Percentiles rank a stretch among this genome's conserved stretches.
phyloP scores from a whole-genome alignment of 1,140 invertebrate species.

The Drosophila busckii region DNA sequence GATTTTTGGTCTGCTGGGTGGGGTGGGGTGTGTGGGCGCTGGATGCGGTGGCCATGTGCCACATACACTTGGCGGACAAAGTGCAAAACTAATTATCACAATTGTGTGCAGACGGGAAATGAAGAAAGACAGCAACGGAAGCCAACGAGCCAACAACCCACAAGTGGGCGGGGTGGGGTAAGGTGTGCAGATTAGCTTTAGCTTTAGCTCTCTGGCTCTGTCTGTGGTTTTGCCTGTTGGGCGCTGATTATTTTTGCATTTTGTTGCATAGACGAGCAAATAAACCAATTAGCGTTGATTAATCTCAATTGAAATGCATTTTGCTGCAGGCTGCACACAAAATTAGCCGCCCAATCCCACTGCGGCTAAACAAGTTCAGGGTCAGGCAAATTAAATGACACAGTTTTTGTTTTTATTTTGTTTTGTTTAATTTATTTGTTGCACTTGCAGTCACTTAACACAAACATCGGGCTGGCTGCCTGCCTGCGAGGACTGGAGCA shows the following conservation, averaged over 20 bases:
- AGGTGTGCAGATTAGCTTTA: constrained; percentile 17
- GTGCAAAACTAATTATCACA: constrained; percentile 76
- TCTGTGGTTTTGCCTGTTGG: constrained; percentile 20
- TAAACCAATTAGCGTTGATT: constrained; percentile 74
- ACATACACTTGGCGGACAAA: constrained; percentile 44
- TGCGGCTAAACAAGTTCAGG: constrained; percentile 27
- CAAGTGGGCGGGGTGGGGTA: too few species aligned
- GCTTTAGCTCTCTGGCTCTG: constrained; percentile 4
- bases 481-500: constrained; percentile 88
- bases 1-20: constrained; percentile 2
- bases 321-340: constrained; percentile 10
- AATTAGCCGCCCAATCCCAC: neutral
- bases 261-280: constrained; percentile 66
- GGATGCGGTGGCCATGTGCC: neutral
- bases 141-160: too few species aligned
- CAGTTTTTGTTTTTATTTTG: neutral
- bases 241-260: constrained; percentile 60
- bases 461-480: constrained; percentile 91
- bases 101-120: constrained; percentile 73
- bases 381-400: neutral
- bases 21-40: neutral
- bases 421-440: constrained; percentile 18
- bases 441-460: constrained; percentile 85
- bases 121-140: constrained; percentile 74
- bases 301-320: constrained; percentile 75